Evolutionary conservation across 1,140 invertebrate species (phyloP), one percentile per base, ranked within the genome.

Genomic region (Nautilus pompilius): DNA sequence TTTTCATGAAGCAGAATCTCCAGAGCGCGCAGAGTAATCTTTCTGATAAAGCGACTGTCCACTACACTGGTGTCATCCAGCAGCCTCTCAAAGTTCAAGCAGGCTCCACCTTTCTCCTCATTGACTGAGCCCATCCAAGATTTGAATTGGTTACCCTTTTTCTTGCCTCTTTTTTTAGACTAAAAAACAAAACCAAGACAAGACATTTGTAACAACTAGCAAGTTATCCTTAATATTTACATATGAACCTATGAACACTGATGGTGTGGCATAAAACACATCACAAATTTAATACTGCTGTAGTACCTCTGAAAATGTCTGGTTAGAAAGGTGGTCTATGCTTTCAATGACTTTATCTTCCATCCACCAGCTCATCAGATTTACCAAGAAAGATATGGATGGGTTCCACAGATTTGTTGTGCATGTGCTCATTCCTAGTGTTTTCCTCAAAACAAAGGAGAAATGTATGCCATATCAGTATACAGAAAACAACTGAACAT

Each of bases 1-100:
- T 76, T 64, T 49, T 80, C 72, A 65, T 72, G 69, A 59, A 74
- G 79, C 28, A 83, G 66, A 30, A 80, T 56, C 62, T 82, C 80
- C 15, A 83, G 30, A 13, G 76, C 71, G 24, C 79, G 41, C 32
- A 82, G 70, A 3, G 77, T 69, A 46, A 82, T 63, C n/a, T 78
- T 63, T 17, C 71, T 63, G 13, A 80, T 61, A 64, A 72, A 81
- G 49, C 75, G 71, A 8, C 73, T 48, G 66, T 83, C 82, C 26
- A 77, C 65, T 1, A 66, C 60, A 65, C 70, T 79, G 53, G 69
- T 65, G 65, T 82, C 77, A 73, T 83, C 82, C 41, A 80, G 58
- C 33, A 69, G 72, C 26, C 65, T 28, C 41, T 82, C 82, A 75
- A 80, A 81, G 66, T 74, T 80, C 13, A 82, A 68, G 61, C 72